phyloP scores from a whole-genome alignment of 2,797 vertebrate genomes.

The Podarcis lilfordi region DNA sequence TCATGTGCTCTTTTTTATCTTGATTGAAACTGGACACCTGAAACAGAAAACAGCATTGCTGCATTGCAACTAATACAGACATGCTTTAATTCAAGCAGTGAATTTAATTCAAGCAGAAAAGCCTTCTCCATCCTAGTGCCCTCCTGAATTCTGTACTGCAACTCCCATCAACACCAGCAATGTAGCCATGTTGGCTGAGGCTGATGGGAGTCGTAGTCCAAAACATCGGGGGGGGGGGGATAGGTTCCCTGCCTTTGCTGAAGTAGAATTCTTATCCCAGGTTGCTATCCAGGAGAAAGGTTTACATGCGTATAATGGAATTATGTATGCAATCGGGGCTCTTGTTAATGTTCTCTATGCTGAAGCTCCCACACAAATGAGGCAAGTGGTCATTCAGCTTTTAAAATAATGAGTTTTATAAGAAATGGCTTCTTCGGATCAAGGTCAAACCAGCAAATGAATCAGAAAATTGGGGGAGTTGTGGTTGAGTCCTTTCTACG shows the following conservation, averaged over 20 bases:
- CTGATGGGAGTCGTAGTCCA: no score
- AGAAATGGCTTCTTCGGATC: background rate
- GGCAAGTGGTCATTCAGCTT: background rate
- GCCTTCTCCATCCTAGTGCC: background rate
- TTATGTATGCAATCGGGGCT: no score
- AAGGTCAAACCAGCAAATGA: background rate
- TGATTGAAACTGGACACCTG: background rate
- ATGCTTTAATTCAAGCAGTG: background rate
- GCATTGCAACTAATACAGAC: background rate
- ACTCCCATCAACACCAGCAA: no score
- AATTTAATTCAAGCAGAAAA: no score
- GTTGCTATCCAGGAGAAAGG: background rate
- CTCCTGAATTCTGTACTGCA: no score
- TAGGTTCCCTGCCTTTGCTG: no score
- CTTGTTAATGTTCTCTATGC: background rate
- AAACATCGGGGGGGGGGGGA: no score
- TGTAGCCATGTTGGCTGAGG: no score
- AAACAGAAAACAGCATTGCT: background rate
- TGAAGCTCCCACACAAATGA: background rate
- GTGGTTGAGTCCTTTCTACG: background rate
- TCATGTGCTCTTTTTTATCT: background rate
- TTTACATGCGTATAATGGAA: background rate
- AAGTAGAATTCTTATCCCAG: background rate
- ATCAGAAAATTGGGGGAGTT: background rate
- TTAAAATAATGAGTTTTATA: background rate